Evolutionary conservation across 2,797 vertebrate species (phyloP).

Genomic region (Artibeus lituratus): DNA sequence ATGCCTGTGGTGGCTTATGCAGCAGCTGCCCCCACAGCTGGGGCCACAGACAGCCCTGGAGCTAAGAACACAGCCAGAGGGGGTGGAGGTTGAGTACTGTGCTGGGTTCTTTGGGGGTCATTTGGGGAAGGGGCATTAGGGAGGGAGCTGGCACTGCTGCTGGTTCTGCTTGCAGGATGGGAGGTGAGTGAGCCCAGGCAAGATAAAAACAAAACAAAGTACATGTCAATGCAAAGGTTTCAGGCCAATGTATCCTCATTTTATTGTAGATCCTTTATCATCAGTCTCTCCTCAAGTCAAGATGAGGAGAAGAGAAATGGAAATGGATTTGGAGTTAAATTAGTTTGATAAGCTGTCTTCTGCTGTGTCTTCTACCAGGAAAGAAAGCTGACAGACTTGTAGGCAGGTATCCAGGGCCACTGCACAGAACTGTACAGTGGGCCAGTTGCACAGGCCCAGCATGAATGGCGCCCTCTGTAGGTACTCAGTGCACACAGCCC

Average conservation of each 20-base stretch:
- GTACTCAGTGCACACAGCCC: not conserved
- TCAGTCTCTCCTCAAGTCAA: not conserved
- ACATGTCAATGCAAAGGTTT: not conserved
- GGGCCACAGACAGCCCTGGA: not conserved
- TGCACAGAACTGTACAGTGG: rapidly evolving
- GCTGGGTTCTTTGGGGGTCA: constrained; percentile 22
- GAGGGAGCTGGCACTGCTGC: constrained; percentile 38
- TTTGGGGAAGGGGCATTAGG: constrained; percentile 18
- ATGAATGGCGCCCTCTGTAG: not conserved
- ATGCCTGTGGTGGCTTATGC: constrained; percentile 18
- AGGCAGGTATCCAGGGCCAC: no score
- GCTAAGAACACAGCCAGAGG: not conserved
- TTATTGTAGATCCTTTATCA: not conserved
- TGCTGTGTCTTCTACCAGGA: not conserved
- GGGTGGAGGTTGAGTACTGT: not conserved
- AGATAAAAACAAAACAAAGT: not conserved
- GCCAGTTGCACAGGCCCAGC: rapidly evolving
- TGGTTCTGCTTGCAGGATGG: constrained; percentile 5
- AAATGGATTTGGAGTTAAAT: not conserved
- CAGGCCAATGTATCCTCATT: not conserved
- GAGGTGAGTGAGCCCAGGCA: not conserved
- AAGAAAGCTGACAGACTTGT: not conserved
- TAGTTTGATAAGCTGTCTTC: not conserved
- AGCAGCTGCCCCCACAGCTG: not conserved
- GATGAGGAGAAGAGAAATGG: not conserved